Conservation (phyloP, 2,888 invertebrate genomes). For the Hirudinaria manillensis region DNA sequence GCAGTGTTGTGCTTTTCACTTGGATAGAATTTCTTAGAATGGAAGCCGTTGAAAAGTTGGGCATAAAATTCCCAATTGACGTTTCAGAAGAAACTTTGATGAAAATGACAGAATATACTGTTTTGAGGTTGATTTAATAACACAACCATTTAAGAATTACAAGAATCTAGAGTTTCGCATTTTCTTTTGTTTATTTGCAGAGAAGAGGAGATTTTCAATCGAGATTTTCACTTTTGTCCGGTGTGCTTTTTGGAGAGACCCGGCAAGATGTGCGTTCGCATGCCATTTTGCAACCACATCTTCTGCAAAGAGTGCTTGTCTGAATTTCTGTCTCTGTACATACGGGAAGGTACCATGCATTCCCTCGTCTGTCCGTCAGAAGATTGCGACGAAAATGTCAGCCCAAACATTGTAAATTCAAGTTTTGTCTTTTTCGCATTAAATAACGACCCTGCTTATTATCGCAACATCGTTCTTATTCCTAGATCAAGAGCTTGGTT, state of each 20-base stretch:
- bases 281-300: constrained; percentile 60
- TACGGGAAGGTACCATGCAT: constrained; percentile 58
- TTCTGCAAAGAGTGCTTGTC: constrained; percentile 62
- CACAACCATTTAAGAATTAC: too few relatives aligned
- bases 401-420: constrained; percentile 45
- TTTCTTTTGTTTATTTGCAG: too few relatives aligned
- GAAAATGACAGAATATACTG: constrained; percentile 8
- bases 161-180: too few relatives aligned
- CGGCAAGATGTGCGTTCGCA: constrained; percentile 58
- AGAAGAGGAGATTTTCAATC: constrained; percentile 38
- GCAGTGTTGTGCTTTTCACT: constrained; percentile 45
- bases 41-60: constrained; percentile 53
- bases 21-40: constrained; percentile 60
- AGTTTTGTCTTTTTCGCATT: not conserved
- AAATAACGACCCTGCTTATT: not conserved
- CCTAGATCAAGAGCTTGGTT: constrained; percentile 47
- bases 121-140: not conserved
- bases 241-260: constrained; percentile 59
- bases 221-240: constrained; percentile 52
- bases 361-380: constrained; percentile 56
- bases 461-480: constrained; percentile 34
- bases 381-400: constrained; percentile 53
- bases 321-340: constrained; percentile 59
- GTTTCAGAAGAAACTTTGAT: constrained; percentile 33
- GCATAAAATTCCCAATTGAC: constrained; percentile 44